Evolutionary conservation across 2,797 vertebrate species (phyloP).

Genomic region (Rhynchonycteris naso): DNA sequence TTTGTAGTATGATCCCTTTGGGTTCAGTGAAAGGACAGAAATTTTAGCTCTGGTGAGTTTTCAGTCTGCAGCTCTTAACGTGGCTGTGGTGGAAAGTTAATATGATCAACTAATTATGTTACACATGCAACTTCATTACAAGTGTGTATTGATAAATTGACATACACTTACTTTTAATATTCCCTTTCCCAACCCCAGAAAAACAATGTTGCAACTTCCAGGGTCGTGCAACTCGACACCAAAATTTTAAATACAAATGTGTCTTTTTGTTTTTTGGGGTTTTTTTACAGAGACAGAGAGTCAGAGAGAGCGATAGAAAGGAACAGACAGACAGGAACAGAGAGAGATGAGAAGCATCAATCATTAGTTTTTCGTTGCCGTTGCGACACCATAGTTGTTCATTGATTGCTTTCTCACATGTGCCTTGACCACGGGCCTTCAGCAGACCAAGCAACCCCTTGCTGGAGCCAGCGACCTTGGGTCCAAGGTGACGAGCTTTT

Average conservation of each 20-base stretch:
- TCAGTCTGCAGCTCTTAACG: not conserved
- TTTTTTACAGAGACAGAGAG: no score
- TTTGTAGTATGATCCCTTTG: not conserved
- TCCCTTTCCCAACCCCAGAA: not conserved
- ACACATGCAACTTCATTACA: not conserved
- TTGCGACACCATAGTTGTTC: no score
- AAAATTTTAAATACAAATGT: not conserved
- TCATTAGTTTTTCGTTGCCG: no score
- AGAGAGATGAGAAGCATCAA: no score
- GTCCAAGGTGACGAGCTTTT: no score
- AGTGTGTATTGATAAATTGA: not conserved
- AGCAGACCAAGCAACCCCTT: no score
- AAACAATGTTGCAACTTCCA: not conserved
- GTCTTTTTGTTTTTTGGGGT: not conserved
- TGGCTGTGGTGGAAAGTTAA: not conserved
- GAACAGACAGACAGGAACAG: no score
- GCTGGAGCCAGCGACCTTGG: no score
- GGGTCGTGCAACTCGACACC: not conserved
- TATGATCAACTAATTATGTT: not conserved
- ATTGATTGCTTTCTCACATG: no score
- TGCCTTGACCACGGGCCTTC: no score
- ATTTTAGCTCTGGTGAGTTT: not conserved
- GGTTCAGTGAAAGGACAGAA: not conserved
- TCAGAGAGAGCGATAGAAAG: no score
- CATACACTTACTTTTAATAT: not conserved